Conservation (phyloP, 2,888 invertebrate species). For the Cremastinae sp. region DNA sequence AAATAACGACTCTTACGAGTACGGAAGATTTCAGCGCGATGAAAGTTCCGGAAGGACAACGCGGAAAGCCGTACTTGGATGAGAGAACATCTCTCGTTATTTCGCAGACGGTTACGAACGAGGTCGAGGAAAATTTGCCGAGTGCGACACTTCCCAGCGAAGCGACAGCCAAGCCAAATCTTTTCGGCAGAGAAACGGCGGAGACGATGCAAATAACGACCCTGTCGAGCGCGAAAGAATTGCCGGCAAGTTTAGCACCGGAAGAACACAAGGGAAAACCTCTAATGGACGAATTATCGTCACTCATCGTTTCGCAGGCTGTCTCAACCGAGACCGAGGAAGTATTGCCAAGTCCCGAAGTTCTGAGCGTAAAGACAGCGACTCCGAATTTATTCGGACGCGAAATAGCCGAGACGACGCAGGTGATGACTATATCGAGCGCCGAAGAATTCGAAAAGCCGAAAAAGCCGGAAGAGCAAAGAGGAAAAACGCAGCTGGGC, state of each 20-base stretch:
- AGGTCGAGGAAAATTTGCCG: slow-evolving; percentile 61
- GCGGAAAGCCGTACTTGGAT: slow-evolving; percentile 62
- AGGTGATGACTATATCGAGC: slow-evolving; percentile 67
- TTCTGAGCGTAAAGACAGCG: slow-evolving; percentile 64
- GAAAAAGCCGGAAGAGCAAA: slow-evolving; percentile 65
- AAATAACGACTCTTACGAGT: slow-evolving; percentile 70
- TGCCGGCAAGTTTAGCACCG: slow-evolving; percentile 56
- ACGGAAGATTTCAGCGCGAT: slow-evolving; percentile 63
- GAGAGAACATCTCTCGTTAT: slow-evolving; percentile 64
- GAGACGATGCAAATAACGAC: slow-evolving; percentile 74
- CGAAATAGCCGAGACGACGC: slow-evolving; percentile 76
- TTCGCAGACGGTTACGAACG: slow-evolving; percentile 64
- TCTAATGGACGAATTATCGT: slow-evolving; percentile 61
- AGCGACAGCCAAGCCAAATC: slow-evolving; percentile 65
- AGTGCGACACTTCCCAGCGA: slow-evolving; percentile 51
- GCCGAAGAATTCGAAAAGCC: slow-evolving; percentile 69
- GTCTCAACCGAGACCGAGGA: slow-evolving; percentile 68
- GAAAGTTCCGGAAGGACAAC: slow-evolving; percentile 60
- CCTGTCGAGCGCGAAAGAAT: slow-evolving; percentile 65
- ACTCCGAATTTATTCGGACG: slow-evolving; percentile 67
- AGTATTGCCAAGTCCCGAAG: slow-evolving; percentile 53
- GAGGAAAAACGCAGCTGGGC: slow-evolving; percentile 65
- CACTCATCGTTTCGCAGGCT: slow-evolving; percentile 68
- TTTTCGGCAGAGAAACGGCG: slow-evolving; percentile 75
- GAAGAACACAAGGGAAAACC: slow-evolving; percentile 61